These are phyloP conservation scores for Pollicipes pollicipes DNA, from an alignment of 1,140 invertebrate species.

Conservation along the genomic window DNA sequence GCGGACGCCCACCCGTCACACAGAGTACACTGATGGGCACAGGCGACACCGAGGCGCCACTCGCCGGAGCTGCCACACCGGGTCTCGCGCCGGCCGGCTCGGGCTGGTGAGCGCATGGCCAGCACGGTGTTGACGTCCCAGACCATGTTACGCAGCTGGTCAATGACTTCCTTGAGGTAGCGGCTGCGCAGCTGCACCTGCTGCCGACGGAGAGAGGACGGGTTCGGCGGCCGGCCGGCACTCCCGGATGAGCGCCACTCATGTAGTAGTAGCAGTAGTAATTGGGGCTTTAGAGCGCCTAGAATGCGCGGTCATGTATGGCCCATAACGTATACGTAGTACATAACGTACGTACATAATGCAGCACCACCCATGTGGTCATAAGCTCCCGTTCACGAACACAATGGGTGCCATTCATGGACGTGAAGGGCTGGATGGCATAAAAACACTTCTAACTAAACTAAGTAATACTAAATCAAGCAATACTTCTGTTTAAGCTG, in stretches of 20 bases:
- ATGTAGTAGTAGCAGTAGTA: conserved; percentile 42
- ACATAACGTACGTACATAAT: too few species aligned
- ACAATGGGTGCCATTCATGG: too few species aligned
- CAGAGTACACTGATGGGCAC: background rate
- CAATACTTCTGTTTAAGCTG: too few species aligned
- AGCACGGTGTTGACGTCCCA: conserved; percentile 95
- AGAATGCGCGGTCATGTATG: too few species aligned
- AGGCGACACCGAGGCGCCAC: background rate
- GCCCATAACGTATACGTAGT: too few species aligned
- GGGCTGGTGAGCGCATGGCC: conserved; percentile 40
- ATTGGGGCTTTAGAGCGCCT: conserved; percentile 52
- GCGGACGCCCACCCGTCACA: background rate
- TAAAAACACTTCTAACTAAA: too few species aligned
- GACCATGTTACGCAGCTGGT: conserved; percentile 69
- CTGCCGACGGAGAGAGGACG: conserved; percentile 28
- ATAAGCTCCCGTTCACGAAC: too few species aligned
- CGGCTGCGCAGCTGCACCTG: conserved; percentile 70
- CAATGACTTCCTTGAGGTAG: conserved; percentile 80
- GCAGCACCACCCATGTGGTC: too few species aligned
- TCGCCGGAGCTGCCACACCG: background rate
- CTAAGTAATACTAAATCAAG: too few species aligned
- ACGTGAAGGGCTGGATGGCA: too few species aligned
- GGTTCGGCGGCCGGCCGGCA: conserved; percentile 64
- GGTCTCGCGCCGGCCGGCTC: background rate
- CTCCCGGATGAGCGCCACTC: conserved; percentile 67